Evolutionary conservation across 2,113 vertebrate species (phyloP).

Genomic region (Pavo muticus): DNA sequence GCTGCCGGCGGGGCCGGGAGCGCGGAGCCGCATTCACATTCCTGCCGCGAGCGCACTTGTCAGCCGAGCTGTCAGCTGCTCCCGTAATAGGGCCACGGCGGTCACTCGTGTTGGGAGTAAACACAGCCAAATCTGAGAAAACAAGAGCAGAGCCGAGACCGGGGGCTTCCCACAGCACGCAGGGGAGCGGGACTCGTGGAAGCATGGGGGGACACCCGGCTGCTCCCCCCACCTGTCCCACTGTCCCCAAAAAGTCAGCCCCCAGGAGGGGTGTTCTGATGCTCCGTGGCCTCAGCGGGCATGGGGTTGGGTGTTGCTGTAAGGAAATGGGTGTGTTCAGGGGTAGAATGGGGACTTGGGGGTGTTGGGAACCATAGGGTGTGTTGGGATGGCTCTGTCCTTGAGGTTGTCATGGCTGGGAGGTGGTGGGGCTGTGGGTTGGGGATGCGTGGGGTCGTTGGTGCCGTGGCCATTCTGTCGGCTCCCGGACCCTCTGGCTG

Average conservation of each 20-base stretch:
- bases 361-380: rapidly evolving
- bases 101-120: conserved; percentile 67
- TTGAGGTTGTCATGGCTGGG: rapidly evolving
- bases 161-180: neutral
- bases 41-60: conserved; percentile 58
- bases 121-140: conserved; percentile 50
- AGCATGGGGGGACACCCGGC: neutral
- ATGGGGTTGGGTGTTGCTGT: rapidly evolving
- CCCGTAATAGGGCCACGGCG: conserved; percentile 57
- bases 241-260: rapidly evolving
- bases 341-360: rapidly evolving
- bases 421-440: rapidly evolving
- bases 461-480: neutral
- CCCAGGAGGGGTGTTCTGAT: neutral
- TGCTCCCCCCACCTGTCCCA: neutral
- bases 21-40: conserved; percentile 39
- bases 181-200: neutral
- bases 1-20: neutral
- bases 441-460: neutral
- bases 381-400: neutral
- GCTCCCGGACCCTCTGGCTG: neutral
- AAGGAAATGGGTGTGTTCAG: rapidly evolving
- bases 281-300: rapidly evolving
- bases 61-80: conserved; percentile 64
- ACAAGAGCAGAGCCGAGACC: conserved; percentile 44